phyloP scores from a whole-genome alignment of 1,140 invertebrate species.

The Panagrolaimus sp. region DNA sequence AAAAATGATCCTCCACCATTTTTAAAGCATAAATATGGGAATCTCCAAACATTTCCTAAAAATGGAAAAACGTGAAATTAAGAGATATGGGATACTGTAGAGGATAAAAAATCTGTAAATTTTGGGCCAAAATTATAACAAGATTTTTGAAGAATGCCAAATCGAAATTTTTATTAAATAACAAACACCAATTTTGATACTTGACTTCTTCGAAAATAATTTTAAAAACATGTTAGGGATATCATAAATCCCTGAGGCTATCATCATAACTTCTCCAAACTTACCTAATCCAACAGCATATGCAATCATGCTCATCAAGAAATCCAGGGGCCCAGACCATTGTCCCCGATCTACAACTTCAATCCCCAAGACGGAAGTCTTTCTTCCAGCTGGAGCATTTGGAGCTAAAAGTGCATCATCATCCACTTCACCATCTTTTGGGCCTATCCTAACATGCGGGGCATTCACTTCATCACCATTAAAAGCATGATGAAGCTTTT shows the following conservation, averaged over 20 bases:
- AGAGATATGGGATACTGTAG: too few species aligned
- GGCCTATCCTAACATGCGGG: not conserved
- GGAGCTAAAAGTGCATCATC: not conserved
- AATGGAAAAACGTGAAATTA: too few species aligned
- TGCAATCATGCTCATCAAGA: constrained; percentile 66
- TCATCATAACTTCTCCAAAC: not conserved
- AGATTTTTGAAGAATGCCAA: constrained; percentile 2
- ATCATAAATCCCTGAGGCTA: too few species aligned
- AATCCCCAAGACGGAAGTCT: constrained; percentile 43
- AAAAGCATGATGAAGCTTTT: not conserved
- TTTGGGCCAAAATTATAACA: not conserved
- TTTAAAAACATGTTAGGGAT: too few species aligned
- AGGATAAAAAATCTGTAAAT: too few species aligned
- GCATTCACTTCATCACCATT: not conserved
- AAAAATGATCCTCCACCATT: constrained; percentile 61
- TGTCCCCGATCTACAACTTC: constrained; percentile 52
- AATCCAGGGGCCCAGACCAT: constrained; percentile 51
- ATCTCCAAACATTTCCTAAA: constrained; percentile 62
- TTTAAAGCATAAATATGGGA: constrained; percentile 63
- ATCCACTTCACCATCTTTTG: not conserved
- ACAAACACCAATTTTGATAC: too few species aligned
- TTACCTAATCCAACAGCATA: constrained; percentile 76
- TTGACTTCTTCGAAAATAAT: too few species aligned
- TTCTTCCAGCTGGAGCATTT: constrained; percentile 29
- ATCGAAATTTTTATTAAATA: not conserved